Evolutionary conservation across 2,113 vertebrate genomes (phyloP), one percentile per base, ranked within the genome.

Genomic region (Pungitius pungitius): DNA sequence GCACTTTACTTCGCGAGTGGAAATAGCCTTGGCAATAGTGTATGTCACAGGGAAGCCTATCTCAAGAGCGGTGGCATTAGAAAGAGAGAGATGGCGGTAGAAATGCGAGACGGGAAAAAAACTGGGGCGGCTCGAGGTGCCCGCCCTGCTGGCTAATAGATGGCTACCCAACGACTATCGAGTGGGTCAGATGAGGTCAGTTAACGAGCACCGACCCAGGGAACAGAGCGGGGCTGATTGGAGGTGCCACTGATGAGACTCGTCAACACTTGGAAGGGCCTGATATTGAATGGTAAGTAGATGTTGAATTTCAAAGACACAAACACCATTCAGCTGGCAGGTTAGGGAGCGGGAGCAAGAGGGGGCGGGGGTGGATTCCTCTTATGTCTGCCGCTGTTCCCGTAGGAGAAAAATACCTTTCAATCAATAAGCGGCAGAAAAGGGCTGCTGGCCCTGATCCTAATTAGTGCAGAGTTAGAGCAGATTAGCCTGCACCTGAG

Each of bases 401-500:
- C 42, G 54, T 47, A 62, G 75, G 66, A 80, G 69, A 56, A 69
- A 51, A 78, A 73, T 73, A 57, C 64, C 59, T 76, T 64, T 73
- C 55, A 71, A 90, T 92, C 87, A 80, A 91, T 91, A 87, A 80
- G 73, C 59, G 54, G 68, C 67, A 72, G 81, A 87, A 87, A 88
- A 78, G 84, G 81, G 84, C 83, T 3, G 14, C 84, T 70, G 68
- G 85, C 78, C 84, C 83, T 80, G 85, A 91, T 90, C 78, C 85
- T 90, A 90, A 90, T 92, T 89, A 90, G 85, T 74, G 71, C 65
- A 73, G 84, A 49, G 84, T 88, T 83, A 86, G 86, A 87, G 78
- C 79, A 91, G 86, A 89, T 91, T 88, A 91, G 83, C 77, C 52
- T 42, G 73, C 88, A 89, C 87, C 89, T 89, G 88, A 86, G 72